Evolutionary conservation across 2,888 invertebrate species (phyloP).

Genomic region (Copidosoma aretas): DNA sequence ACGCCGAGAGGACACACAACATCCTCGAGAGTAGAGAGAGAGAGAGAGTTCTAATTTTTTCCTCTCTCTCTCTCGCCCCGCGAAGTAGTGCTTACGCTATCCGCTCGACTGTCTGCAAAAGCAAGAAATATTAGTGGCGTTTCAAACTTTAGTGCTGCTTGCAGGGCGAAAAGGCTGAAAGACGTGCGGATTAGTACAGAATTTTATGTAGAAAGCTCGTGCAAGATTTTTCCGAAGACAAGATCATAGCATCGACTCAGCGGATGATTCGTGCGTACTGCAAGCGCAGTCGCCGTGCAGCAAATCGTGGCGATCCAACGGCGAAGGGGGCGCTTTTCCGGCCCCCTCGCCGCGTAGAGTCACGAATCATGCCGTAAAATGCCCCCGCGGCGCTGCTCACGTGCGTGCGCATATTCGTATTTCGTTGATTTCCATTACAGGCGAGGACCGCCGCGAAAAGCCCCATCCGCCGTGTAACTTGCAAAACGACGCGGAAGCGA

Average conservation of each 20-base stretch:
- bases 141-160: neutral
- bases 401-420: conserved; percentile 15
- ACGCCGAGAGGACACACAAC: neutral
- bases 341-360: conserved; percentile 1
- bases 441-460: conserved; percentile 9
- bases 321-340: neutral
- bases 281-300: neutral
- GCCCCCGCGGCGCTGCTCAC: neutral
- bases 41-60: neutral
- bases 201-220: neutral
- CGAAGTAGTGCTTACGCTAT: neutral
- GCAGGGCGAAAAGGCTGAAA: neutral
- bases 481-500: conserved; percentile 9
- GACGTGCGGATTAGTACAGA: neutral
- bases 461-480: conserved; percentile 8
- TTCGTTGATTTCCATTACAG: conserved; percentile 41
- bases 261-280: neutral
- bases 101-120: conserved; percentile 13
- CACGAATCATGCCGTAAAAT: conserved; percentile 39
- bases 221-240: too few species aligned
- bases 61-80: neutral
- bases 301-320: neutral
- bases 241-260: too few species aligned
- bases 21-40: neutral
- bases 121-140: conserved; percentile 27